Conservation (phyloP, 1,140 invertebrate genomes). For the Kradibia gibbosae region DNA sequence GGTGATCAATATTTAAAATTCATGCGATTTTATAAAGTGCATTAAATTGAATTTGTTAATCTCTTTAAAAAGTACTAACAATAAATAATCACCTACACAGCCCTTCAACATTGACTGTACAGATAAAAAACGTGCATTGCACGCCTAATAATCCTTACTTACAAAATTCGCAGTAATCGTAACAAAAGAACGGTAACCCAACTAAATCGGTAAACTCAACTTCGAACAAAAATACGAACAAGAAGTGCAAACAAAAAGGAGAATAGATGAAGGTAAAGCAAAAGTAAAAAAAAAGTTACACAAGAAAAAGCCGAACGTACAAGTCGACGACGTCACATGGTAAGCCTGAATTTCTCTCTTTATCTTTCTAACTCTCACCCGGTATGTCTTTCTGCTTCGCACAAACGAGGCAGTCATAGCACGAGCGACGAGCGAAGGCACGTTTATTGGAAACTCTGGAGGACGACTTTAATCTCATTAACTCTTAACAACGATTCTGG, state of each 20-base stretch:
- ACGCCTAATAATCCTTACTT: constrained; percentile 6
- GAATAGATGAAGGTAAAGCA: not conserved
- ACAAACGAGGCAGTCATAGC: constrained; percentile 3
- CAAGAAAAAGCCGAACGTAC: not conserved
- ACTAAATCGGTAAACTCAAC: constrained; percentile 24
- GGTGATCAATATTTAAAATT: too few relatives aligned
- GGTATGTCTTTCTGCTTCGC: not conserved
- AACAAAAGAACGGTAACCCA: constrained; percentile 6
- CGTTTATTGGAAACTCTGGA: constrained; percentile 41
- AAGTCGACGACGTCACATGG: constrained; percentile 20
- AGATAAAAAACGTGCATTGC: not conserved
- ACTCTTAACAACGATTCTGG: constrained; percentile 46
- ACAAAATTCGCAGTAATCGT: constrained; percentile 31
- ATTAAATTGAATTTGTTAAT: too few relatives aligned
- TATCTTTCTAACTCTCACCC: not conserved
- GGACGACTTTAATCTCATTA: constrained; percentile 50
- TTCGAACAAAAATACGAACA: not conserved
- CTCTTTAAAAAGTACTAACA: too few relatives aligned
- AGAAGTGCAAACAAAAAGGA: constrained; percentile 17
- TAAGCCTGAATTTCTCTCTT: constrained; percentile 20
- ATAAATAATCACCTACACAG: not conserved
- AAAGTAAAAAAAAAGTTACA: not conserved
- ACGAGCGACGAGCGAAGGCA: constrained; percentile 17
- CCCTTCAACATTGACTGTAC: not conserved
- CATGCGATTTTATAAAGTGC: too few relatives aligned